Conservation (phyloP, 2,888 invertebrate genomes). For the Mimas tiliae region DNA sequence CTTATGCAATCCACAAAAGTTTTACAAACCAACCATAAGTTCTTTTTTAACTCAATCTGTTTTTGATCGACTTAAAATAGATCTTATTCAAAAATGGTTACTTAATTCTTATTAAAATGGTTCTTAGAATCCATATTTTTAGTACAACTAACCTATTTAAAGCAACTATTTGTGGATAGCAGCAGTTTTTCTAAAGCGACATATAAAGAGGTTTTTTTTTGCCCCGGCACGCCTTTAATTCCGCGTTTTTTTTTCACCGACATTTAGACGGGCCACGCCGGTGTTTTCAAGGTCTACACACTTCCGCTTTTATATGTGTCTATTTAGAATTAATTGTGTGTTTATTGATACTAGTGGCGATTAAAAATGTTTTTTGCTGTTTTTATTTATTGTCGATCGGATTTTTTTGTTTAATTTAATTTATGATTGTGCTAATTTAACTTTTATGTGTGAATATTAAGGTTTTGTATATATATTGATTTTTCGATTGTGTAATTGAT, state of each 20-base stretch:
- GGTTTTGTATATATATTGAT: background rate
- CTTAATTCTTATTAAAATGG: too few relatives aligned
- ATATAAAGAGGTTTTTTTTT: slow-evolving; percentile 1
- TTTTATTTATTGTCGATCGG: background rate
- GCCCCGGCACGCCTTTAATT: slow-evolving; percentile 10
- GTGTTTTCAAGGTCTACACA: slow-evolving; percentile 12
- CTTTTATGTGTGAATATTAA: background rate
- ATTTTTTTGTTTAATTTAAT: background rate
- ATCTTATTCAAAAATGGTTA: too few relatives aligned
- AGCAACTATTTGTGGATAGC: background rate
- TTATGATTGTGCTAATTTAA: background rate
- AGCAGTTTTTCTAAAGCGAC: background rate
- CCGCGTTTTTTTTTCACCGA: slow-evolving; percentile 17
- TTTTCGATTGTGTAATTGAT: too few relatives aligned
- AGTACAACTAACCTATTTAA: background rate
- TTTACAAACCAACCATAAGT: too few relatives aligned
- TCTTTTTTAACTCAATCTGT: too few relatives aligned
- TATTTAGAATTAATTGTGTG: background rate
- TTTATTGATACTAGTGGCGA: slow-evolving; percentile 7
- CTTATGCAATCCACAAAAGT: too few relatives aligned
- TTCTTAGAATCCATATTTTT: background rate
- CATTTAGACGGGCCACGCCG: slow-evolving; percentile 1
- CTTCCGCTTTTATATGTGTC: slow-evolving; percentile 17
- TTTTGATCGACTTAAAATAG: too few relatives aligned
- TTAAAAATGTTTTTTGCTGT: background rate